Evolutionary conservation across 1,140 invertebrate species (phyloP), one percentile per base, ranked within the genome.

Genomic region (Hirudo medicinalis): DNA sequence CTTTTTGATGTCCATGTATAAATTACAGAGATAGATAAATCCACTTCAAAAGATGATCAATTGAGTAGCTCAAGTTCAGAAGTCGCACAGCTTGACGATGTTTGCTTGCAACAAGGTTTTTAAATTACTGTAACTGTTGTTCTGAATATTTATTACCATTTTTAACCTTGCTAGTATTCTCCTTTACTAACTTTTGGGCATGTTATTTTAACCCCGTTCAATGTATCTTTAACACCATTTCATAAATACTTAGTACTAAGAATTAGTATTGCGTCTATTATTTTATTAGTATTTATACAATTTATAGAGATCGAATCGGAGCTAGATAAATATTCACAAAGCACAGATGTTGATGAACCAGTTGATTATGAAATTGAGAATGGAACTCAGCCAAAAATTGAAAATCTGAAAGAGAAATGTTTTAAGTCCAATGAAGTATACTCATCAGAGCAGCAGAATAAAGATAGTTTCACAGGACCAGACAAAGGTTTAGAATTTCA

Each of bases 61-160:
- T 20, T 54, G 22, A 70, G 69, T 53, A 70, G 36, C n/a, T 70
- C 69, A 20, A 70, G 69, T 32, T 70, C 69, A 70, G 69, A 70
- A 70, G 43, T 54, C 15, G 69, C 69, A 22, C 69, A 70, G 69
- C 53, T 70, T 22, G 69, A 70, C 17, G 69, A 70, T 32, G 69
- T 70, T 70, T 70, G 69, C 43, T 25, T 54, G 11, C 49, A 36
- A 20, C 69, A 70, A 70, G 69, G 43, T 49, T 49, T 8, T 13
- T 49, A 49, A 49, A 49, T 49, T 49, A 15, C 13, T 17, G 43
- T 49, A 40, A 40, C 11, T 11, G 11, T 11, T 40, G 40, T 40
- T 40, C 11, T 40, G 11, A 40, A 40, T 40, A 11, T 49, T 49
- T 15, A 11, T 49, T 49, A 49, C 11, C 9, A 49, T 49, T 15